A percentile compares a stretch with the other conserved stretches of the same genome.
Conservation (phyloP, 2,797 vertebrate species). For the Poliocrania exsul region DNA sequence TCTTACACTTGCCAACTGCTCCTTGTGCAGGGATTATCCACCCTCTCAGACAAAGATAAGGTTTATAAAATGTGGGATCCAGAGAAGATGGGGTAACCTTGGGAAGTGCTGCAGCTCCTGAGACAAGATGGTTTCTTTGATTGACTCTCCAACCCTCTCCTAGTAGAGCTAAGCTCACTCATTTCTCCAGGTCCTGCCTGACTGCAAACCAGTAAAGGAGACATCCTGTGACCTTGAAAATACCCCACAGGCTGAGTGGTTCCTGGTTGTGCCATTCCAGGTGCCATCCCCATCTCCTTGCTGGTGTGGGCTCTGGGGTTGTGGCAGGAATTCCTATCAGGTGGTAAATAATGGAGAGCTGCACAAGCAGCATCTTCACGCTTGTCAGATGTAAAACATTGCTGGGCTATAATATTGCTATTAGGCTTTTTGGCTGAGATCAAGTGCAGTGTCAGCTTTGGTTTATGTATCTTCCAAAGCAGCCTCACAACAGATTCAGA, state of each 20-base stretch:
- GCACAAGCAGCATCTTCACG: not conserved
- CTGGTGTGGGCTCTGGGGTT: not conserved
- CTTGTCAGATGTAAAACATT: slow-evolving; percentile 36
- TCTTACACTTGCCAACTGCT: not conserved
- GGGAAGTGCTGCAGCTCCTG: not conserved
- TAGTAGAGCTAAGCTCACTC: not conserved
- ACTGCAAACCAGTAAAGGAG: not conserved
- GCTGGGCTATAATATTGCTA: not conserved
- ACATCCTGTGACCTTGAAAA: not conserved
- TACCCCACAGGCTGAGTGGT: fast-evolving
- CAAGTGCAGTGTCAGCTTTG: slow-evolving; percentile 37
- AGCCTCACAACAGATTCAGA: not conserved
- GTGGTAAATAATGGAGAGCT: not conserved
- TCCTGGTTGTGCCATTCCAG: not conserved
- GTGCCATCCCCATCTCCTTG: not conserved
- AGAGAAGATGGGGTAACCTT: not conserved
- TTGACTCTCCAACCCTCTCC: not conserved
- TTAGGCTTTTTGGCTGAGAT: slow-evolving; percentile 60
- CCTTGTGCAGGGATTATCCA: not conserved
- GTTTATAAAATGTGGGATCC: not conserved
- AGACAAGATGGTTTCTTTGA: not conserved
- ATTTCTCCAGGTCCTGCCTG: not conserved
- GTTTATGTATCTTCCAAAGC: slow-evolving; percentile 39
- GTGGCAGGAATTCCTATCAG: not conserved
- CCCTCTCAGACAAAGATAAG: not conserved